These are phyloP conservation scores for Thereuonema tuberculata DNA, from an alignment of 1,140 invertebrate species.

Conservation along the genomic window DNA sequence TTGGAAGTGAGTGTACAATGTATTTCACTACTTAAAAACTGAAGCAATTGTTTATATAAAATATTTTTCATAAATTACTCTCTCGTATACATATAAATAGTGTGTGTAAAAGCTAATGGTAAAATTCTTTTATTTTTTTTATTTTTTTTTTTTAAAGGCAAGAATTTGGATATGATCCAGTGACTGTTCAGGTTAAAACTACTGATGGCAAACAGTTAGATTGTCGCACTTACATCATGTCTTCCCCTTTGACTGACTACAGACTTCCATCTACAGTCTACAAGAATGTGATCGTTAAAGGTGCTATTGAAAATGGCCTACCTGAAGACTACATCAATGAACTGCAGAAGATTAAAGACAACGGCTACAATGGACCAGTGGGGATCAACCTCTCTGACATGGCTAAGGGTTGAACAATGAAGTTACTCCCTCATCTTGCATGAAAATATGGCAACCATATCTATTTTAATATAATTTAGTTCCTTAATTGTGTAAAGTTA, in stretches of 20 bases:
- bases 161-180: conserved; percentile 58
- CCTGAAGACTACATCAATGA: conserved; percentile 48
- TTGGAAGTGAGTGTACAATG: too few species aligned
- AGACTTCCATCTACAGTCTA: conserved; percentile 54
- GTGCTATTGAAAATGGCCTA: conserved; percentile 51
- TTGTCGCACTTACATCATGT: conserved; percentile 49
- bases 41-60: too few species aligned
- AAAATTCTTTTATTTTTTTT: too few species aligned
- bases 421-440: too few species aligned
- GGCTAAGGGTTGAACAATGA: too few species aligned
- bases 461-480: too few species aligned
- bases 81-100: too few species aligned
- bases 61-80: too few species aligned
- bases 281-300: conserved; percentile 42
- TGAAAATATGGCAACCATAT: too few species aligned
- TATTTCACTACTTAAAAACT: too few species aligned
- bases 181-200: conserved; percentile 43
- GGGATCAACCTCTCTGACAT: conserved; percentile 23
- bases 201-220: conserved; percentile 34
- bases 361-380: conserved; percentile 43
- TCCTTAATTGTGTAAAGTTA: too few species aligned
- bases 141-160: conserved; percentile 39
- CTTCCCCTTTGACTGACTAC: conserved; percentile 35
- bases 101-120: too few species aligned
- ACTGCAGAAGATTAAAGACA: conserved; percentile 47